Base-by-base conservation (phyloP, 2,797 vertebrate species). In the Megaceryle alcyon region DNA sequence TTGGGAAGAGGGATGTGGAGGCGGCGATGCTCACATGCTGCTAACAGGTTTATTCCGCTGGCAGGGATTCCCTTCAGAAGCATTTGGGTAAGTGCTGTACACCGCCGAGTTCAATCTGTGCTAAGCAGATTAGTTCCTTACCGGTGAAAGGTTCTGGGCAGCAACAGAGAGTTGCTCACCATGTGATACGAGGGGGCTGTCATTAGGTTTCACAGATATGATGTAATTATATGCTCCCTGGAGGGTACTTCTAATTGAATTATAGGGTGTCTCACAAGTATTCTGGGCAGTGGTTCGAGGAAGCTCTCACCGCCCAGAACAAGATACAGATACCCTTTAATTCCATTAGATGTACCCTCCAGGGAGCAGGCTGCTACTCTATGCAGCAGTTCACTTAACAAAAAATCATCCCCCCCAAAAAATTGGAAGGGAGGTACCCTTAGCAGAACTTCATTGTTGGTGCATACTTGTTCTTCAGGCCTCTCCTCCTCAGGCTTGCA, bases 191-290 rank as follows among this genome's bases (percentile, higher is more conserved):
- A 95, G 93, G 96, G 95, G 95, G 83, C 85, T 98, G 97, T 98
- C 97, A 97, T 97, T 97, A 98, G 77, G 85, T 97, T 97, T 96
- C 96, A 95, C 78, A 96, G 94, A 97, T 90, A 98, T 86, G 96
- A 97, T 96, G 96, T 96, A 97, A 98, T 98, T 97, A 98, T 96
- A 97, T 43, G 85, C 84, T 98, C 96, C 97, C 97, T 88, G 65
- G 95, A 97, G 97, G 95, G 95, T 94, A 97, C 82, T 95, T 97
- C 95, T 98, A 98, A 98, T 96, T 98, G 95, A 98, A 98, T 98
- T 96, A 97, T 84, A 97, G 95, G 95, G 96, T 97, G 94, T 97
- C 97, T 98, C 96, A 94, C 96, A 97, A 96, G 96, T 90, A 96
- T 97, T 96, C 96, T 92, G 97, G 95, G 95, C 95, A 61, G 72